phyloP scores from a whole-genome alignment of 2,113 vertebrate genomes.

The Centrocercus urophasianus region DNA sequence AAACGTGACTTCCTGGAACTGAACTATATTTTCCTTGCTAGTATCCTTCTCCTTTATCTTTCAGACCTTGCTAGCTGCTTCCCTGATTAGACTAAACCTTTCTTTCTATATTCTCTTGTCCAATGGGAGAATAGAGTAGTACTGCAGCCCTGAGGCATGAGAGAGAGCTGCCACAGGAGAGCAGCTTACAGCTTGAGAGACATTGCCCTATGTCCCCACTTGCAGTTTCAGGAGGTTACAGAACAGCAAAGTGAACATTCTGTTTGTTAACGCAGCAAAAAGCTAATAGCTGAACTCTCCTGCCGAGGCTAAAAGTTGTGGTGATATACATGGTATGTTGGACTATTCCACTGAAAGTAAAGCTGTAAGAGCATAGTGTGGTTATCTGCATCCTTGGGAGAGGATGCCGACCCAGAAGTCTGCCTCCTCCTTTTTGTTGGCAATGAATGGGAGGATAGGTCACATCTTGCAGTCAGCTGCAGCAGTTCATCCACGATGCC shows the following conservation, averaged over 20 bases:
- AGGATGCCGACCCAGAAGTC: background rate
- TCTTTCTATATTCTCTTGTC: background rate
- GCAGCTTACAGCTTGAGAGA: background rate
- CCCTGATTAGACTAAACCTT: background rate
- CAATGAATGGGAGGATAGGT: background rate
- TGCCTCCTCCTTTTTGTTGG: background rate
- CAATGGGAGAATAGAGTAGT: background rate
- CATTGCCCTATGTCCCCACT: fast-evolving
- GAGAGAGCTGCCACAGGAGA: background rate
- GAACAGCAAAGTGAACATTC: background rate
- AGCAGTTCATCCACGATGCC: fast-evolving
- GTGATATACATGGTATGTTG: background rate
- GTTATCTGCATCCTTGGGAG: background rate
- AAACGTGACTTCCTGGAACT: slow-evolving; percentile 13
- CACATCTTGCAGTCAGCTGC: background rate
- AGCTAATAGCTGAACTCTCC: background rate
- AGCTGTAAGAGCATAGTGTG: background rate
- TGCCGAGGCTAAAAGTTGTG: background rate
- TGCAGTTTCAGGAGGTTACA: background rate
- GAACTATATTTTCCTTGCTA: slow-evolving; percentile 7
- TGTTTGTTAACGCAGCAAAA: background rate
- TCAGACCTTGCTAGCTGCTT: background rate
- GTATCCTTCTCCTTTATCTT: background rate
- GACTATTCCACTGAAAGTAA: background rate
- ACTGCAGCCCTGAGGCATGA: background rate